Base-by-base conservation (phyloP, 2,797 vertebrate genomes). In the Lacerta bilineata region DNA sequence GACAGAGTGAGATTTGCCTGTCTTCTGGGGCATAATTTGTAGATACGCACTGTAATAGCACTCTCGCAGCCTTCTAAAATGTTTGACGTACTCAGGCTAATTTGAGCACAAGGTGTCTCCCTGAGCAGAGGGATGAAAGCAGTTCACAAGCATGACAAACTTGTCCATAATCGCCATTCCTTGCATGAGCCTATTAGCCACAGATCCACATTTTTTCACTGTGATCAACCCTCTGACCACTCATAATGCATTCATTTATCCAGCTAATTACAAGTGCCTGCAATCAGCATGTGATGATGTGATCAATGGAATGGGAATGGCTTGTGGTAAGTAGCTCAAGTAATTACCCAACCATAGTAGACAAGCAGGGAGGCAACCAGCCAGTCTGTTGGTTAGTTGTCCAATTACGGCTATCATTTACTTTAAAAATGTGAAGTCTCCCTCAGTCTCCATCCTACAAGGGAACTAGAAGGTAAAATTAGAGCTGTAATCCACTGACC, bases 241-340 rank as follows among this genome's bases (percentile, higher is more conserved):
- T 81, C 69, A 75, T 79, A 55, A 75, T 77, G 27, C 17, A 75
- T 75, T 82, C 66, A 82, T 66, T 59, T 76, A 86, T 43, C 72
- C 43, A 86, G 8, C 78, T 86, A 81, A 85, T 86, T 85, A 78
- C 69, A 41, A 77, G 18, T 11, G 66, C 64, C 9, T 41, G 71
- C 59, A 85, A 86, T 86, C 43, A 55, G 41, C 59, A 85, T 86
- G 59, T 80, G 76, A 85, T 75, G 43, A 17, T 74, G 33, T 75
- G 74, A 84, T 71, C 87, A 88, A 74, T 69, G 41, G 59, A 46
- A 80, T 29, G 20, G 39, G 33, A 72, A 81, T 76, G 84, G 55
- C 59, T 20, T 75, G n/a, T 75, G 78, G 71, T 43, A 66, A 76
- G 71, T 43, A 66, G 68, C 43, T 41, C 78, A 68, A 81, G 79